A percentile compares a stretch with the other conserved stretches of the same genome.
These are phyloP conservation scores for Cybosia mesomella DNA, from an alignment of 2,888 invertebrate genomes.

Conservation along the genomic window DNA sequence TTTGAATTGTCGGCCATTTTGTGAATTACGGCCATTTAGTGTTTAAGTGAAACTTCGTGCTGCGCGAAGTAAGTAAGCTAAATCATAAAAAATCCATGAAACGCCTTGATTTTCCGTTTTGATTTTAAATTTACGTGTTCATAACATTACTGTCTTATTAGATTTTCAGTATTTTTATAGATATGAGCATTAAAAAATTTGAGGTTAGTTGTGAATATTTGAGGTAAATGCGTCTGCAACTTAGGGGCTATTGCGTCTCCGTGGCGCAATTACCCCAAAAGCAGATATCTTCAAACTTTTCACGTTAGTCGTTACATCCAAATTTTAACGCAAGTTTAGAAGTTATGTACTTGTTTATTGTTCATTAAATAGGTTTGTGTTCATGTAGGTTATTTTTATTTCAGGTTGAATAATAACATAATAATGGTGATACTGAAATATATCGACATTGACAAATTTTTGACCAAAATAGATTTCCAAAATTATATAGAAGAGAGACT, in stretches of 20 bases:
- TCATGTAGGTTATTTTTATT: not conserved
- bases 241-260: too few species aligned
- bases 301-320: not conserved
- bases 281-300: conserved; percentile 1
- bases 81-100: too few species aligned
- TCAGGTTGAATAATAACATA: not conserved
- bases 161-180: not conserved
- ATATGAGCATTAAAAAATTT: too few species aligned
- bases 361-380: not conserved
- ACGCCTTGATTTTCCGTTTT: not conserved
- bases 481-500: conserved; percentile 6
- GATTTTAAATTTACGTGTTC: not conserved
- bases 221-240: too few species aligned
- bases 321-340: not conserved
- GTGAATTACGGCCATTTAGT: not conserved
- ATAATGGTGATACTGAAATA: conserved; percentile 8
- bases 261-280: too few species aligned
- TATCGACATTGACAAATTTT: conserved; percentile 2
- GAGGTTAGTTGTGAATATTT: too few species aligned
- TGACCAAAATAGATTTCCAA: conserved; percentile 3
- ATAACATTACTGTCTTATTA: not conserved
- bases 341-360: not conserved
- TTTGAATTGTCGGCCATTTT: too few species aligned
- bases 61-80: not conserved
- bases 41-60: not conserved